A percentile compares a stretch with the other conserved stretches of the same genome.
Evolutionary conservation across 53 echinoderm and acorn worm species (phyloP).

Genomic region (Luidia sarsii): DNA sequence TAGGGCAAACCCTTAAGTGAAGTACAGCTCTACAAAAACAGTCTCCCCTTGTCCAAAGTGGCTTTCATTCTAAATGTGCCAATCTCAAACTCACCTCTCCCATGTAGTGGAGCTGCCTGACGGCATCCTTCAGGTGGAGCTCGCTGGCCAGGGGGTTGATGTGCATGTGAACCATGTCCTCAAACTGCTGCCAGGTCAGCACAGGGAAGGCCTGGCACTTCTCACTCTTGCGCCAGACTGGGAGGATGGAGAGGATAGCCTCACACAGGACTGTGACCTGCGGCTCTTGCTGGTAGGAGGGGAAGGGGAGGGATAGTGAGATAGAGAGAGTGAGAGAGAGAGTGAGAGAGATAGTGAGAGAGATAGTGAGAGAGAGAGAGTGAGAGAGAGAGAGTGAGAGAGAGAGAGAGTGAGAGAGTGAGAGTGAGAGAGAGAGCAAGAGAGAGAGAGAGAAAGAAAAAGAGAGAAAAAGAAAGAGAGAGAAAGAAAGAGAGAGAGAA

Average conservation of each 20-base stretch:
- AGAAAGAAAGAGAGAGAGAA: too few species aligned
- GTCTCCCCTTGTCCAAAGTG: too few species aligned
- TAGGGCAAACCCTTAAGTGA: too few species aligned
- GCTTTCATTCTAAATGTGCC: neutral
- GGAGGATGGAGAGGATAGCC: constrained; percentile 74
- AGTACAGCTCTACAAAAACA: too few species aligned
- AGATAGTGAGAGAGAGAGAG: too few species aligned
- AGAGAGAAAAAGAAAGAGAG: too few species aligned
- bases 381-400: too few species aligned
- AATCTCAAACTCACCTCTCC: constrained; percentile 66
- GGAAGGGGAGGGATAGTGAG: neutral
- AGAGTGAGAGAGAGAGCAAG: too few species aligned
- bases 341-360: too few species aligned
- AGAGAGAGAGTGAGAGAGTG: too few species aligned
- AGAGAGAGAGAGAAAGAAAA: too few species aligned
- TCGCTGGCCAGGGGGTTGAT: constrained; percentile 94
- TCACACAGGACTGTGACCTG: constrained; percentile 76
- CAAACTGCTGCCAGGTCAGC: constrained; percentile 92
- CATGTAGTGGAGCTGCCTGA: constrained; percentile 78
- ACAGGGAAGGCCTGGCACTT: constrained; percentile 85
- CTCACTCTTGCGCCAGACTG: constrained; percentile 80
- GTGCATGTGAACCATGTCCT: constrained; percentile 77
- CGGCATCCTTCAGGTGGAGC: constrained; percentile 70
- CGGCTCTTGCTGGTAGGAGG: constrained; percentile 68
- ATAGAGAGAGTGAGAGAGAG: too few species aligned